These are phyloP conservation scores for Ochlodes sylvanus DNA, from an alignment of 2,888 invertebrate genomes.

Conservation along the genomic window DNA sequence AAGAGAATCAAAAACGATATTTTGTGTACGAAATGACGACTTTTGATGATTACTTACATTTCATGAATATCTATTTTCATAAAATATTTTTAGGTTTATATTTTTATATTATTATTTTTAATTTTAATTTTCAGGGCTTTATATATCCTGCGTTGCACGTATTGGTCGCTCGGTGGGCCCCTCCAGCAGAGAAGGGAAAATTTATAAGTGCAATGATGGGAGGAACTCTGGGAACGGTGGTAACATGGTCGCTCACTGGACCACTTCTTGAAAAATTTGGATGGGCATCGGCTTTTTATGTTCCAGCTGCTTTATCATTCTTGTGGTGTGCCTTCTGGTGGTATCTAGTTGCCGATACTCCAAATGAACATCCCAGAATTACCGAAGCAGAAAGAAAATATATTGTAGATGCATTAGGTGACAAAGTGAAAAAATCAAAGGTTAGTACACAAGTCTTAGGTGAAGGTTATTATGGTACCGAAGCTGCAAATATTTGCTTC, in stretches of 20 bases:
- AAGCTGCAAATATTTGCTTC: slow-evolving; percentile 31
- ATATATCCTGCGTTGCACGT: slow-evolving; percentile 87
- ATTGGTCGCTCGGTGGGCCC: slow-evolving; percentile 89
- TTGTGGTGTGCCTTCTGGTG: slow-evolving; percentile 86
- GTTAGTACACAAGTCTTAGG: slow-evolving; percentile 59
- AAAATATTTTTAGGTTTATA: too few species aligned
- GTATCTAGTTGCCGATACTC: slow-evolving; percentile 87
- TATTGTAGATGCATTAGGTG: slow-evolving; percentile 86
- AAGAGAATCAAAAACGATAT: too few species aligned
- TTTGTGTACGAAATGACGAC: too few species aligned
- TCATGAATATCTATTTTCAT: too few species aligned
- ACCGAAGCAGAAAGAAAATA: slow-evolving; percentile 86
- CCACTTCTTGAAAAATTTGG: slow-evolving; percentile 85
- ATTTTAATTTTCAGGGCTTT: slow-evolving; percentile 77
- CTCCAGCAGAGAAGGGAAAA: slow-evolving; percentile 90
- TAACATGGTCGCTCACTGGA: slow-evolving; percentile 89
- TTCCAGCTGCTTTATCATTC: slow-evolving; percentile 83
- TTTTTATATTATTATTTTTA: too few species aligned
- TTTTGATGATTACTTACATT: too few species aligned
- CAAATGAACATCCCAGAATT: slow-evolving; percentile 86
- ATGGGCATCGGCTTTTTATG: slow-evolving; percentile 89
- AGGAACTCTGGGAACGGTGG: slow-evolving; percentile 89
- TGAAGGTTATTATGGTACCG: not conserved
- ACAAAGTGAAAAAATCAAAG: slow-evolving; percentile 83
- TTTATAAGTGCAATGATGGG: slow-evolving; percentile 90